These are phyloP conservation scores for Sinohyriopsis cumingii DNA, from an alignment of 2,888 invertebrate genomes.

Conservation along the genomic window DNA sequence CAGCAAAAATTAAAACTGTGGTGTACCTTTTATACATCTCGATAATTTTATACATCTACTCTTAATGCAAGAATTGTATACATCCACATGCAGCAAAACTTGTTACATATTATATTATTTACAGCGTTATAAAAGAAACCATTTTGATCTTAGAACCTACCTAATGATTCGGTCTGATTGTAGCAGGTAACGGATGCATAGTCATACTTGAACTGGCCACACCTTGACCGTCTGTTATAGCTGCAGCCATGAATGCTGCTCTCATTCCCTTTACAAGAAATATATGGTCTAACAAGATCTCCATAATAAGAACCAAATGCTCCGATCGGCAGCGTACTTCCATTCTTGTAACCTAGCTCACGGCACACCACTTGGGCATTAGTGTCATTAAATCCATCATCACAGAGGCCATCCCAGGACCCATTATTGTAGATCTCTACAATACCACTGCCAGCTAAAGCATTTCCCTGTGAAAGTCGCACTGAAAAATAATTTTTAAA, in stretches of 20 bases:
- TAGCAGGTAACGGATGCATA: slow-evolving; percentile 40
- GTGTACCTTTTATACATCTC: too few species aligned
- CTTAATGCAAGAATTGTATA: too few species aligned
- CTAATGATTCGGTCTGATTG: slow-evolving; percentile 15
- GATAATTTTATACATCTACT: too few species aligned
- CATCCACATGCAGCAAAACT: too few species aligned
- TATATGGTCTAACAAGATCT: slow-evolving; percentile 17
- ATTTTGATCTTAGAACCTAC: slow-evolving; percentile 4
- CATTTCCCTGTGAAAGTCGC: too few species aligned
- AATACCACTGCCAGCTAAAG: slow-evolving; percentile 22
- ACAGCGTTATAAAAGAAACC: too few species aligned
- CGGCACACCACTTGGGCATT: slow-evolving; percentile 80
- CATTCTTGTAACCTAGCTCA: slow-evolving; percentile 77
- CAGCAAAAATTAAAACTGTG: too few species aligned
- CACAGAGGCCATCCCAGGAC: slow-evolving; percentile 82
- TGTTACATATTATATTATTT: too few species aligned
- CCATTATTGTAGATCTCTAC: slow-evolving; percentile 68
- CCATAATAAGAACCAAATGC: slow-evolving; percentile 31
- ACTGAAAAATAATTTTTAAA: too few species aligned
- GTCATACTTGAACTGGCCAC: slow-evolving; percentile 19
- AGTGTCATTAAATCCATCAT: slow-evolving; percentile 80
- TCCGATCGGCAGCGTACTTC: slow-evolving; percentile 20
- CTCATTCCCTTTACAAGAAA: slow-evolving; percentile 37
- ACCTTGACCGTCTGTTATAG: slow-evolving; percentile 14
- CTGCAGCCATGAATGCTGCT: slow-evolving; percentile 25